phyloP scores from a whole-genome alignment of 2,797 vertebrate genomes.

The Cynodonichthys magdalenae region DNA sequence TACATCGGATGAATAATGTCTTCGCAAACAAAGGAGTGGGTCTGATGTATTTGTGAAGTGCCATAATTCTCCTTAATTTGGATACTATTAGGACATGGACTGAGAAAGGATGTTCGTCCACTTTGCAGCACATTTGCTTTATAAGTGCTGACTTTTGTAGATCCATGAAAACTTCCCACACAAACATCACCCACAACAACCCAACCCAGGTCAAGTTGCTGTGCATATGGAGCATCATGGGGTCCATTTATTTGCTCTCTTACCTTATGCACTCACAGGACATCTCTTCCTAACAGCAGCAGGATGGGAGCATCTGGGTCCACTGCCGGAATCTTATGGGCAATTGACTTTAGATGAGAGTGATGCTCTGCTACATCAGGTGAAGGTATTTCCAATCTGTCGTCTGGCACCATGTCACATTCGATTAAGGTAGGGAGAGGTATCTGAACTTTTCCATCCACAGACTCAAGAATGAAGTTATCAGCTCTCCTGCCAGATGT shows the following conservation, averaged over 20 bases:
- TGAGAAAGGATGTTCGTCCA: neutral
- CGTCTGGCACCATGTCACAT: neutral
- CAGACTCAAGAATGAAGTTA: neutral
- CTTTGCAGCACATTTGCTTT: neutral
- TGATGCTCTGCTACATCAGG: neutral
- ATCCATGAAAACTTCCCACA: neutral
- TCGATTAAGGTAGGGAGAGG: neutral
- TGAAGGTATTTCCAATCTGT: neutral
- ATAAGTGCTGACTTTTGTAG: neutral
- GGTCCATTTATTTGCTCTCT: constrained; percentile 7
- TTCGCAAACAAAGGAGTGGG: neutral
- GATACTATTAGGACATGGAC: neutral
- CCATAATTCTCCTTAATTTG: neutral
- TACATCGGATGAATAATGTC: neutral
- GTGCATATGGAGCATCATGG: neutral
- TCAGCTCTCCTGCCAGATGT: neutral
- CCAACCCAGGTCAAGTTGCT: neutral
- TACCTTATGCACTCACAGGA: neutral
- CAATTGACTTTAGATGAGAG: neutral
- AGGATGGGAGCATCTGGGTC: neutral
- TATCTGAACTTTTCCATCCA: neutral
- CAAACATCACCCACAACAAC: neutral
- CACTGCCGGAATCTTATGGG: neutral
- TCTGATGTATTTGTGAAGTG: neutral
- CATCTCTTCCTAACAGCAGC: constrained; percentile 1